Evolutionary conservation across 2,113 vertebrate species (phyloP), one percentile per base, ranked within the genome.

Genomic region (Mionectes macconnelli): DNA sequence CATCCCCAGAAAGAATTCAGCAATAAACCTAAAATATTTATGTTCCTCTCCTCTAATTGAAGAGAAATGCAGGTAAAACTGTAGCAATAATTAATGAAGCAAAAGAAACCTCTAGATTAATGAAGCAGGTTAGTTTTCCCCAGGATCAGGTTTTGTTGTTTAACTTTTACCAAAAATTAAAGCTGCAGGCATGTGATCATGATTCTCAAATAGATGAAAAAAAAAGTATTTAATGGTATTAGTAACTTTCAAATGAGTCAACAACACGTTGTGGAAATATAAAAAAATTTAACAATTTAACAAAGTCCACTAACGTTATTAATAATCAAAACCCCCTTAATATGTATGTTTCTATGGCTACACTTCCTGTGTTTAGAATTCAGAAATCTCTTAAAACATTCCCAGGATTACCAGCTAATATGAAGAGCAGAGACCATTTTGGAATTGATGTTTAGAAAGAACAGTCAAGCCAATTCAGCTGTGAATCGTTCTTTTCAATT

Each of bases 361-460:
- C 75, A 7, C 22, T 87, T 81, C 37, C 5, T 66, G 74, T 84
- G 57, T 77, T 83, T 87, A 73, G 62, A 87, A 81, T 62, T 95
- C 40, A 76, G 55, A 81, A 93, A 93, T 28, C 69, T 52, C 52
- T 95, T 75, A 59, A 75, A 90, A 70, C 31, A 72, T 63, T 67
- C 57, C 57, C 60, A 84, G 70, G 77, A 87, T 97, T 94, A 93
- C 74, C 78, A 87, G 84, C 59, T 67, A 94, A 95, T 81, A 70
- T 21, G 42, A 83, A 93, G 31, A 94, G 45, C 85, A 81, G 42
- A 75, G 66, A 75, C 2, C 1, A 37, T 73, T 96, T 86, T 84
- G 94, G 97, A 98, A 97, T 25, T 89, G 70, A 78, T 97, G 94
- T 94, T 97, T 92, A 86, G 81, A 88, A 97, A 96, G 21, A 78